Evolutionary conservation across 2,113 vertebrate species (phyloP).

Genomic region (Girardinichthys multiradiatus): DNA sequence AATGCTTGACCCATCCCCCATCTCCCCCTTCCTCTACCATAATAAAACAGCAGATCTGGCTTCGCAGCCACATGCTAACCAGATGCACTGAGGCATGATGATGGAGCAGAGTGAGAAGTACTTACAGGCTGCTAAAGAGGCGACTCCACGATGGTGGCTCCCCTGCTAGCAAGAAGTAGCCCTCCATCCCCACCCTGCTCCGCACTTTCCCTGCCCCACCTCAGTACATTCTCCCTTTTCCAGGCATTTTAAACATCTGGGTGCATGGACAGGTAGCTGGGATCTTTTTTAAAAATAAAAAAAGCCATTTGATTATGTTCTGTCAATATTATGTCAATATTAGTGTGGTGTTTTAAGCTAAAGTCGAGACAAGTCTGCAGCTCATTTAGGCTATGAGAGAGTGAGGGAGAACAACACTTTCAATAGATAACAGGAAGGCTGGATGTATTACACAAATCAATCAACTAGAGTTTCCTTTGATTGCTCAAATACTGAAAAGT

Average conservation of each 20-base stretch:
- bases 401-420: no score
- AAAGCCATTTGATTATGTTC: no score
- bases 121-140: slow-evolving; percentile 63
- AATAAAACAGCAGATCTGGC: slow-evolving; percentile 32
- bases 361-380: no score
- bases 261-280: not conserved
- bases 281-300: no score
- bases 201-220: slow-evolving; percentile 6
- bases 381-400: no score
- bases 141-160: slow-evolving; percentile 40
- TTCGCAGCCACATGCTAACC: not conserved
- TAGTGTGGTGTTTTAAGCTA: no score
- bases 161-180: slow-evolving; percentile 23
- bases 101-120: slow-evolving; percentile 37
- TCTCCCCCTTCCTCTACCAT: not conserved
- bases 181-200: slow-evolving; percentile 2
- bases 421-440: no score
- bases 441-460: no score
- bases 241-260: slow-evolving; percentile 29
- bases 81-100: not conserved
- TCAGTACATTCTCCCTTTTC: not conserved
- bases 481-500: no score
- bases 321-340: no score
- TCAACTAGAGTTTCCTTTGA: no score
- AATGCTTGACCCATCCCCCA: slow-evolving; percentile 48